These are phyloP conservation scores for Pseudochirops corinnae DNA, from an alignment of 2,797 vertebrate genomes.

Conservation along the genomic window DNA sequence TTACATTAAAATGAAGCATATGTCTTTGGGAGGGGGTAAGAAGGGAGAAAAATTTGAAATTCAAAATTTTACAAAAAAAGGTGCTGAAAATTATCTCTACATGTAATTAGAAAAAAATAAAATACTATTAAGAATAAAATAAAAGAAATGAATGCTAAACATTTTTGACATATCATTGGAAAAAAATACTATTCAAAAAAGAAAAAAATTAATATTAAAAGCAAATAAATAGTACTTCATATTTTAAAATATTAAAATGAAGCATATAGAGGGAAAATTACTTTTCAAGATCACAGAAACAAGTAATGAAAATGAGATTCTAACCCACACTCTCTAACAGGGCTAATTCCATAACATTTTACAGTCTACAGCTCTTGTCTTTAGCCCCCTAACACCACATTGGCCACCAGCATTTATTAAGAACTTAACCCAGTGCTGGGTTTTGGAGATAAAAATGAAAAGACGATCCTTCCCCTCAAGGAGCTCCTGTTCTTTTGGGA, in stretches of 20 bases:
- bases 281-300: neutral
- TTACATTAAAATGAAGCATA: neutral
- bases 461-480: neutral
- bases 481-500: neutral
- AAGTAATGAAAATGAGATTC: neutral
- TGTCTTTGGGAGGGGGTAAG: too few relatives aligned
- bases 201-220: too few relatives aligned
- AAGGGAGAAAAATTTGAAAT: too few relatives aligned
- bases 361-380: neutral
- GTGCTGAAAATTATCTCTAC: too few relatives aligned
- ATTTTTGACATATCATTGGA: too few relatives aligned
- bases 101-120: too few relatives aligned
- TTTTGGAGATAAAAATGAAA: neutral
- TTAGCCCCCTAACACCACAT: neutral
- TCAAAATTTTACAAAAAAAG: too few relatives aligned
- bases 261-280: neutral
- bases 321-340: neutral
- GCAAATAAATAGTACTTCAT: too few relatives aligned
- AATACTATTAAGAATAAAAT: too few relatives aligned
- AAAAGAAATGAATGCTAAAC: too few relatives aligned
- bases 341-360: neutral
- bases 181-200: too few relatives aligned
- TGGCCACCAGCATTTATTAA: neutral
- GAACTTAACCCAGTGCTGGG: neutral
- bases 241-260: neutral